Percentiles rank a stretch among this genome's conserved stretches.
phyloP scores from a whole-genome alignment of 2,113 vertebrate species.

The Urocynchramus pylzowi region DNA sequence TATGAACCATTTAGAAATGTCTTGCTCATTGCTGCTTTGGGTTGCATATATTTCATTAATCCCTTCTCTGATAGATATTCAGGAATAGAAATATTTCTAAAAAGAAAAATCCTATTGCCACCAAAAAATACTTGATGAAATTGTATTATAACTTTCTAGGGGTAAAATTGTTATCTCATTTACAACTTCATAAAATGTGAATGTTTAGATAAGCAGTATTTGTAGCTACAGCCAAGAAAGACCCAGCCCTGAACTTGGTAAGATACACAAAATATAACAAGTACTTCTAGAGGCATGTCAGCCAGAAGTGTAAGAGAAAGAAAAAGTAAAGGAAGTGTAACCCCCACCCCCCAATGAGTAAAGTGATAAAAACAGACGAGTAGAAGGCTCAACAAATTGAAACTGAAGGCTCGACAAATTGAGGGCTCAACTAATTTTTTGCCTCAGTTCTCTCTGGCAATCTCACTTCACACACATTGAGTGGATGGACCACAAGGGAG shows the following conservation, averaged over 20 bases:
- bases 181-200: not conserved
- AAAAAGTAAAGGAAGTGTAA: not conserved
- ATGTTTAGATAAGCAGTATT: not conserved
- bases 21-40: not conserved
- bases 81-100: not conserved
- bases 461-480: not conserved
- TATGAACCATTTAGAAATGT: not conserved
- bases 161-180: not conserved
- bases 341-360: fast-evolving
- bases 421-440: not conserved
- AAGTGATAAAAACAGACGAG: not conserved
- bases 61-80: not conserved
- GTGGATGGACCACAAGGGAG: not conserved
- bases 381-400: not conserved
- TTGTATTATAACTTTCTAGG: not conserved
- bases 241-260: not conserved
- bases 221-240: not conserved
- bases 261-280: not conserved
- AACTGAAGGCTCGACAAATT: not conserved
- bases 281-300: not conserved
- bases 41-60: not conserved
- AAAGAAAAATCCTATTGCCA: not conserved
- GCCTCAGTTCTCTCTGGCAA: not conserved
- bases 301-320: not conserved
- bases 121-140: not conserved